Evolutionary conservation across 2,888 invertebrate genomes (phyloP).

Genomic region (Ferrisia virgata): DNA sequence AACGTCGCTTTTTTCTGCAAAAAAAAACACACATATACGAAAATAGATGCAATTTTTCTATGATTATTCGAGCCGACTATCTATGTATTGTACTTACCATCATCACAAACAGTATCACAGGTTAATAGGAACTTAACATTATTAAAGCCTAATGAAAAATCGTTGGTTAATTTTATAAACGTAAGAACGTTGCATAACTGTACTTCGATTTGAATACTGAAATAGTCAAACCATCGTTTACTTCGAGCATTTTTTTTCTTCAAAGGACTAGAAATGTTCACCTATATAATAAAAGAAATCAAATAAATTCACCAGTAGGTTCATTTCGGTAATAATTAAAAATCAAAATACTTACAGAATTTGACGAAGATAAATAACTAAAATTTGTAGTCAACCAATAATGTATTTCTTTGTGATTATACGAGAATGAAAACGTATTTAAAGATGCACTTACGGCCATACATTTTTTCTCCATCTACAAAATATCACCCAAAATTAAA

Average conservation of each 20-base stretch:
- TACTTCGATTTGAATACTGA: constrained; percentile 52
- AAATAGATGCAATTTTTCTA: constrained; percentile 34
- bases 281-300: not conserved
- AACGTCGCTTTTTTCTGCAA: constrained; percentile 43
- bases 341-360: not conserved
- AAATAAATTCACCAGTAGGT: not conserved
- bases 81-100: not conserved
- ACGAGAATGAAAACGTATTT: constrained; percentile 67
- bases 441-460: constrained; percentile 54
- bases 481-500: not conserved
- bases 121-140: constrained; percentile 49
- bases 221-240: constrained; percentile 41
- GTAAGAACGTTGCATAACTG: constrained; percentile 66
- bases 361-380: constrained; percentile 50
- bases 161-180: constrained; percentile 51
- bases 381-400: constrained; percentile 61
- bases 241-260: not conserved
- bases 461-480: constrained; percentile 53
- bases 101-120: constrained; percentile 47
- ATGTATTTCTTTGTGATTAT: constrained; percentile 63
- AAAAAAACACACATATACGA: too few relatives aligned
- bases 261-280: not conserved
- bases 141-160: constrained; percentile 49
- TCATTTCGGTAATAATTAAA: not conserved
- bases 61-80: not conserved